Percentiles rank a stretch among this genome's conserved stretches.
These are phyloP conservation scores for Heteronetta atricapilla DNA, from an alignment of 2,113 vertebrate species.

Conservation along the genomic window DNA sequence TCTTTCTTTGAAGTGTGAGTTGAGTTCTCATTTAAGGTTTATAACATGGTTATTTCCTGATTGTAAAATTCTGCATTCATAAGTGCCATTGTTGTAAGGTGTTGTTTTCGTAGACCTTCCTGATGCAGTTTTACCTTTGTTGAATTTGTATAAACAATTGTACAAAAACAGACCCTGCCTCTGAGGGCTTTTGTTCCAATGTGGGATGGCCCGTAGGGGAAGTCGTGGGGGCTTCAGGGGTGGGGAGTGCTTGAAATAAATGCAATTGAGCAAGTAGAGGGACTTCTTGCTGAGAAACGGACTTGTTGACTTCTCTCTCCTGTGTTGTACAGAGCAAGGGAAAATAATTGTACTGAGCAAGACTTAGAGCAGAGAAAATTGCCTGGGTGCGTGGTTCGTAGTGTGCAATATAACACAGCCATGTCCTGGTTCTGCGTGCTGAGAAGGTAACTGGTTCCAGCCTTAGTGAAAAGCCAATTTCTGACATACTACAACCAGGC, in stretches of 20 bases:
- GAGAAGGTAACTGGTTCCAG: background rate
- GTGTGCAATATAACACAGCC: background rate
- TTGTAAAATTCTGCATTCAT: slow-evolving; percentile 76
- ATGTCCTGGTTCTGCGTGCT: background rate
- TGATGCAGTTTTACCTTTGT: slow-evolving; percentile 80
- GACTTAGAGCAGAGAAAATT: background rate
- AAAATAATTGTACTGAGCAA: background rate
- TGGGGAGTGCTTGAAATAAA: background rate
- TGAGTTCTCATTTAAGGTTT: slow-evolving; percentile 75
- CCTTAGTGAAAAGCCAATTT: rapidly evolving
- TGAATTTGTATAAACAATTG: slow-evolving; percentile 86
- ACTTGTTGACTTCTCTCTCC: background rate
- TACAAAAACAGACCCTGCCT: slow-evolving; percentile 71
- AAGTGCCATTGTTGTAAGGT: slow-evolving; percentile 84
- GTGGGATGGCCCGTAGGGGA: background rate
- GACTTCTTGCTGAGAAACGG: background rate
- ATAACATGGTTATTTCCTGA: slow-evolving; percentile 73
- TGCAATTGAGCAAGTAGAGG: no score
- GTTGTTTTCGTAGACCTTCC: slow-evolving; percentile 79
- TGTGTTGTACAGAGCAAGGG: background rate
- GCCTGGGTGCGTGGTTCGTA: no score
- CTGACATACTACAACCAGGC: rapidly evolving
- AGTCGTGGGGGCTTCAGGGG: background rate
- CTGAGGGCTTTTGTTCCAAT: slow-evolving; percentile 50
- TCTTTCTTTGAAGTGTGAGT: slow-evolving; percentile 74